These are phyloP conservation scores for Ditylenchus dipsaci DNA, from an alignment of 1,140 invertebrate species.

Conservation along the genomic window DNA sequence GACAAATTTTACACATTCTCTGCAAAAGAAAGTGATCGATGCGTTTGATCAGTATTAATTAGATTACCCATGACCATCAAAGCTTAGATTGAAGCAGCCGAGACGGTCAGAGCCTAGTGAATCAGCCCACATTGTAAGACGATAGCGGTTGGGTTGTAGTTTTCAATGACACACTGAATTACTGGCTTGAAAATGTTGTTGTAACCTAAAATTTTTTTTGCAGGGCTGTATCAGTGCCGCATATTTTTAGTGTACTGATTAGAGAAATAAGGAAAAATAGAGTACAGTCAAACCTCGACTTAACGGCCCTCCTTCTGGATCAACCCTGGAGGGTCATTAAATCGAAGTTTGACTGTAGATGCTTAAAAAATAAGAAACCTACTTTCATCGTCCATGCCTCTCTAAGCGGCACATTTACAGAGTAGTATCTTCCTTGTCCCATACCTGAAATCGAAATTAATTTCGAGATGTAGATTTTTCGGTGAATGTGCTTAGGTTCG, in stretches of 20 bases:
- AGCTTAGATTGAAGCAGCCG: constrained; percentile 80
- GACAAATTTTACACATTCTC: constrained; percentile 92
- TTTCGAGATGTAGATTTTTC: too few relatives aligned
- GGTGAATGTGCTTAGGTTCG: too few relatives aligned
- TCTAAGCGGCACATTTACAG: constrained; percentile 90
- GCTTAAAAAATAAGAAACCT: constrained; percentile 9
- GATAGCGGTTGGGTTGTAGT: constrained; percentile 90
- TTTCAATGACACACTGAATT: constrained; percentile 84
- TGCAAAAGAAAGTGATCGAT: constrained; percentile 28
- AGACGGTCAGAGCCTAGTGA: constrained; percentile 88
- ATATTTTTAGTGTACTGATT: too few relatives aligned
- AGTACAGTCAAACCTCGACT: too few relatives aligned
- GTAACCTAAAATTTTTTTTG: constrained; percentile 65
- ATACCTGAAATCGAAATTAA: constrained; percentile 53
- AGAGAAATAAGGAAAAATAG: constrained; percentile 35
- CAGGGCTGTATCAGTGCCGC: too few relatives aligned
- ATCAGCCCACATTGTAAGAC: constrained; percentile 97
- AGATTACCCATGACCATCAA: constrained; percentile 75
- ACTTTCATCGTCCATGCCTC: constrained; percentile 90
- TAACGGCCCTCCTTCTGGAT: constrained; percentile 4
- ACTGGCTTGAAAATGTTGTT: constrained; percentile 87
- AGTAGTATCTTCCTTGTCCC: constrained; percentile 83
- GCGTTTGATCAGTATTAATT: background rate
- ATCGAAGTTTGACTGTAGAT: too few relatives aligned
- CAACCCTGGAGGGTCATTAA: background rate